phyloP scores from a whole-genome alignment of 1,140 invertebrate species.

The Bombus affinis region DNA sequence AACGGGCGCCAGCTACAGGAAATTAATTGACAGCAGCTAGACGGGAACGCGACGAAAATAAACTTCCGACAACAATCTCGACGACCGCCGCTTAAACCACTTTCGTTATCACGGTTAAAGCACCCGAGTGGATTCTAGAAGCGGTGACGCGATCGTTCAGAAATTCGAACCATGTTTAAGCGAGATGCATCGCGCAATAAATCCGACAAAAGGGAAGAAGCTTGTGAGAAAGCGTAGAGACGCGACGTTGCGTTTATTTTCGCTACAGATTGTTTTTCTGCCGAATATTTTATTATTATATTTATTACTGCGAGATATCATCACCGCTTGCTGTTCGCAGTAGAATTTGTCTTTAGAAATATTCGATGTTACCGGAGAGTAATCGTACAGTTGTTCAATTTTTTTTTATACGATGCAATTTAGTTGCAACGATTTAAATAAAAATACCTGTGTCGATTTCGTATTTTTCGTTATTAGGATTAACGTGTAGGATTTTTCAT shows the following conservation, averaged over 20 bases:
- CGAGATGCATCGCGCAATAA: background rate
- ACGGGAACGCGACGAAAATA: background rate
- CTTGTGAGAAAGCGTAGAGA: background rate
- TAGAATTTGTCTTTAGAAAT: background rate
- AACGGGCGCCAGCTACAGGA: background rate
- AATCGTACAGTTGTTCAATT: background rate
- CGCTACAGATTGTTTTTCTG: background rate
- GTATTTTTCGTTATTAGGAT: too few species aligned
- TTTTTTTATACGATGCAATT: background rate
- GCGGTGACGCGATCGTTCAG: slow-evolving; percentile 29
- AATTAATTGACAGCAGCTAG: background rate
- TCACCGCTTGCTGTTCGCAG: too few species aligned
- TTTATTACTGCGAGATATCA: too few species aligned
- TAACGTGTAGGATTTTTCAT: background rate
- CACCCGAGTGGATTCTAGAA: slow-evolving; percentile 21
- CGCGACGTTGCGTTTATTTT: background rate
- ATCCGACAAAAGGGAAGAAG: background rate
- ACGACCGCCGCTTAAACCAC: background rate
- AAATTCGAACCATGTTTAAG: slow-evolving; percentile 3
- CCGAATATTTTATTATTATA: too few species aligned
- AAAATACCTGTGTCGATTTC: background rate
- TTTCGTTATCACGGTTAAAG: slow-evolving; percentile 39
- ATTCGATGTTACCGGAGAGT: background rate
- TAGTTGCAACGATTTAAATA: background rate
- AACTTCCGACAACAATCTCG: slow-evolving; percentile 19